These are phyloP conservation scores for Xenentodon cancila DNA, from an alignment of 2,797 vertebrate species.

Conservation along the genomic window DNA sequence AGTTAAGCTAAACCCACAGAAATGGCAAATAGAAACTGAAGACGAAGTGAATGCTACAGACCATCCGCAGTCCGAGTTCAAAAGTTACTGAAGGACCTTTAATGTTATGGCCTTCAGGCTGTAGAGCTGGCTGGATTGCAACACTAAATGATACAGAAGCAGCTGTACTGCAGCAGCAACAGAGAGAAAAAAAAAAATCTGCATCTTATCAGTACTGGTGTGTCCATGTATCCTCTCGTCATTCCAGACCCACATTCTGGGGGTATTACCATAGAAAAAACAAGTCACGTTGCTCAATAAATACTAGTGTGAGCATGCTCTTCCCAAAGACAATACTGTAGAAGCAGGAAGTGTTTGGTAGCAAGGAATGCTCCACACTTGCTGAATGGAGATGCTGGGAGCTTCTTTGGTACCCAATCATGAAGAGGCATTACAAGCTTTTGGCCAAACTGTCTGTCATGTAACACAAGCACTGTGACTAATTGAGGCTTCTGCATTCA, in stretches of 20 bases:
- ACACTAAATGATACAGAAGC: slow-evolving; percentile 44
- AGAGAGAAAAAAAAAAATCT: slow-evolving; percentile 10
- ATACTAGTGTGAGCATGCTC: slow-evolving; percentile 47
- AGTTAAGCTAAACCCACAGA: not conserved
- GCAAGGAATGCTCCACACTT: slow-evolving; percentile 58
- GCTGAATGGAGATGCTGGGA: slow-evolving; percentile 19
- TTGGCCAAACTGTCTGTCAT: slow-evolving; percentile 6
- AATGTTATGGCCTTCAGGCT: slow-evolving; percentile 27
- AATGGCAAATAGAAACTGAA: slow-evolving; percentile 17
- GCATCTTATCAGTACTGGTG: slow-evolving; percentile 1
- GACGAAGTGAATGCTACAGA: slow-evolving; percentile 44
- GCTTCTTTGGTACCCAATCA: slow-evolving; percentile 47
- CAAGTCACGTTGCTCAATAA: slow-evolving; percentile 50
- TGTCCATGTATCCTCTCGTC: slow-evolving; percentile 25
- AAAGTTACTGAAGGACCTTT: slow-evolving; percentile 29
- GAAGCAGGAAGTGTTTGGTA: slow-evolving; percentile 54
- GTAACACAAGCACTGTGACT: not conserved
- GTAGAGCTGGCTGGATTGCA: slow-evolving; percentile 48
- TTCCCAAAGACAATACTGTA: slow-evolving; percentile 48
- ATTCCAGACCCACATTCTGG: slow-evolving; percentile 49
- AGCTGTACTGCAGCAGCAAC: slow-evolving; percentile 22
- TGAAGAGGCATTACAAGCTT: slow-evolving; percentile 27
- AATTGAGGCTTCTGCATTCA: not conserved
- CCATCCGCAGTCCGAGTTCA: slow-evolving; percentile 54
- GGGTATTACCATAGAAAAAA: slow-evolving; percentile 54